Conservation (phyloP, 2,888 invertebrate genomes). For the Ypsolopha sequella region DNA sequence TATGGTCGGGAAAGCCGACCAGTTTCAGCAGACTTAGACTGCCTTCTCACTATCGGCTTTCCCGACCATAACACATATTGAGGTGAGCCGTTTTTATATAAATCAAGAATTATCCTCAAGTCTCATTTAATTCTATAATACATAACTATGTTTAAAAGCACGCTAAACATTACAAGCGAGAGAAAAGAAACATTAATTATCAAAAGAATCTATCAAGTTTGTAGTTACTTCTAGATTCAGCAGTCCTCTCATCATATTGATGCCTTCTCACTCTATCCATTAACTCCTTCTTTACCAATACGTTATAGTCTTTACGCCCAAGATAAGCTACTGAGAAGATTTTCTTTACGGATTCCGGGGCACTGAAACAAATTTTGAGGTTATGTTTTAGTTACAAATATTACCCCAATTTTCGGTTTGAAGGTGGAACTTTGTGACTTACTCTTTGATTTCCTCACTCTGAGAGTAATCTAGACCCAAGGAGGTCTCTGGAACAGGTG, state of each 20-base stretch:
- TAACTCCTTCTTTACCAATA: slow-evolving; percentile 62
- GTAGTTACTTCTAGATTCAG: slow-evolving; percentile 73
- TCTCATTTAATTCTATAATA: too few relatives aligned
- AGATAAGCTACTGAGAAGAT: slow-evolving; percentile 79
- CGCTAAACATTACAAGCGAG: too few relatives aligned
- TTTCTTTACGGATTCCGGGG: slow-evolving; percentile 77
- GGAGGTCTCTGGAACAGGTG: slow-evolving; percentile 64
- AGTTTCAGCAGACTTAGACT: too few relatives aligned
- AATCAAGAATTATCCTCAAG: too few relatives aligned
- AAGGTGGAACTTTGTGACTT: slow-evolving; percentile 22
- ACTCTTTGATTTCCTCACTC: slow-evolving; percentile 80
- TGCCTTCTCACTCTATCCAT: slow-evolving; percentile 77
- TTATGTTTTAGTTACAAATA: not conserved
- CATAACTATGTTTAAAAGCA: not conserved
- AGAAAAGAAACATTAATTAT: too few relatives aligned
- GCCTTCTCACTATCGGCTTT: too few relatives aligned
- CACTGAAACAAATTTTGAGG: slow-evolving; percentile 60
- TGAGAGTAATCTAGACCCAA: slow-evolving; percentile 63
- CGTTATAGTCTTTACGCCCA: slow-evolving; percentile 63
- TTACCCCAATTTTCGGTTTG: not conserved
- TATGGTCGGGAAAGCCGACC: too few relatives aligned
- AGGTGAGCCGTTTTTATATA: too few relatives aligned
- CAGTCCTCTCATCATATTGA: slow-evolving; percentile 75
- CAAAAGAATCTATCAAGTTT: too few relatives aligned
- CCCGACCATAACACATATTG: too few relatives aligned